Percentiles rank a stretch among this genome's conserved stretches.
phyloP scores from a whole-genome alignment of 2,888 invertebrate genomes.

The Elgonia sp. region DNA sequence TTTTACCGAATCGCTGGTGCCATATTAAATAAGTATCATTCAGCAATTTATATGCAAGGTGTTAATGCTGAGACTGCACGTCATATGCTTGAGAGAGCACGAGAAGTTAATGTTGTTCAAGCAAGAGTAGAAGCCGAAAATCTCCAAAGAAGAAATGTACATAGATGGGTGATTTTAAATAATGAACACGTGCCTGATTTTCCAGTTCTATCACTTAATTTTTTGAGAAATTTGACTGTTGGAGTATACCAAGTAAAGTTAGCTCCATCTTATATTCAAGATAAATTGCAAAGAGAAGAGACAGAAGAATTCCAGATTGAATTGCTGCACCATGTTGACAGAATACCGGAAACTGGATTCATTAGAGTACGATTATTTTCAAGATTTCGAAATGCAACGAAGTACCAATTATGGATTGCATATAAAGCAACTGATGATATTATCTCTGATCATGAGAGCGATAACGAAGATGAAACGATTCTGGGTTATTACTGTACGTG shows the following conservation, averaged over 20 bases:
- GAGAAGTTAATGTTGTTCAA: constrained; percentile 46
- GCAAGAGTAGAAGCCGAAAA: constrained; percentile 60
- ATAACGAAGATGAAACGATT: too few species aligned
- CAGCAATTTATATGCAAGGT: constrained; percentile 31
- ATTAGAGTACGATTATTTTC: constrained; percentile 55
- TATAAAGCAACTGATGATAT: constrained; percentile 35
- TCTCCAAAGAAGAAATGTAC: constrained; percentile 60
- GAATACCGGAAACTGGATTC: constrained; percentile 53
- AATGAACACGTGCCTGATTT: constrained; percentile 57
- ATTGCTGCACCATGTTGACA: constrained; percentile 48
- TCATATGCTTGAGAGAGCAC: constrained; percentile 39
- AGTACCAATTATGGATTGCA: constrained; percentile 61
- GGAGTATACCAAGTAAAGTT: constrained; percentile 64
- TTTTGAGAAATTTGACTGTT: constrained; percentile 57
- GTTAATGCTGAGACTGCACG: constrained; percentile 45
- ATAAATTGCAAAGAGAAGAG: too few species aligned
- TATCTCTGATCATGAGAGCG: too few species aligned
- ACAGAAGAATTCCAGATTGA: not conserved
- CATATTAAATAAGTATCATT: constrained; percentile 61
- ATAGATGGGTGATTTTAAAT: constrained; percentile 53
- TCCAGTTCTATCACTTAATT: constrained; percentile 45
- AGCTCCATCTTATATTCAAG: not conserved
- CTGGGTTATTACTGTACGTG: too few species aligned
- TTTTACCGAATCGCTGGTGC: constrained; percentile 55
- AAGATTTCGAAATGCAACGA: constrained; percentile 51